phyloP scores from a whole-genome alignment of 2,113 vertebrate species.

The Cisticola juncidis region DNA sequence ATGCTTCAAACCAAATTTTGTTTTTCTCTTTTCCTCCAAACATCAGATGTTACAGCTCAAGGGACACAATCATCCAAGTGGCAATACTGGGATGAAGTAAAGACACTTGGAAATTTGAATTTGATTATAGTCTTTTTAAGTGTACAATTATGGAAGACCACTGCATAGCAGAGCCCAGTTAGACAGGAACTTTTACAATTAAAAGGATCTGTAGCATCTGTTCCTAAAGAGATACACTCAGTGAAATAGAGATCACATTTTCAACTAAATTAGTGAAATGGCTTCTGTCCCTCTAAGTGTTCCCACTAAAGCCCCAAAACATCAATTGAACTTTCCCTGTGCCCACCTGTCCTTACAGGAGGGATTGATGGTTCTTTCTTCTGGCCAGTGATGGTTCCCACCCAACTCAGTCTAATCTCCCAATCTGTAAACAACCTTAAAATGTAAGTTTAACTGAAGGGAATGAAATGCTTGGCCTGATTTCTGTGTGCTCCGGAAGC shows the following conservation, averaged over 20 bases:
- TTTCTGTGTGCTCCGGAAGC: neutral
- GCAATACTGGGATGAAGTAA: neutral
- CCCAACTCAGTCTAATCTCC: neutral
- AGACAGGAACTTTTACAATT: neutral
- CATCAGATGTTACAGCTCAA: neutral
- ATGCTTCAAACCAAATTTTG: neutral
- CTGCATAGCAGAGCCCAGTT: neutral
- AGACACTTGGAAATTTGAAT: neutral
- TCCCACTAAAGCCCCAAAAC: neutral
- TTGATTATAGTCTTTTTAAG: neutral
- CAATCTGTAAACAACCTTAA: neutral
- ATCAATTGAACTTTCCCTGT: neutral
- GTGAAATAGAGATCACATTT: neutral
- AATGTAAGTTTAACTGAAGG: neutral
- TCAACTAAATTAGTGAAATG: neutral
- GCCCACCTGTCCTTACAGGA: neutral
- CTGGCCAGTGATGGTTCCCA: neutral
- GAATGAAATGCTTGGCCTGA: neutral
- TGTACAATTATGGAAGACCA: neutral
- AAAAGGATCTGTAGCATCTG: neutral
- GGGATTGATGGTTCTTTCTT: neutral
- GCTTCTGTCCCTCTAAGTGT: neutral
- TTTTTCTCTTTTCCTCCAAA: neutral
- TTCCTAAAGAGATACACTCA: neutral
- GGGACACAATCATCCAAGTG: neutral